Conservation (phyloP, 2,797 vertebrate species). For the Danio kyathit region DNA sequence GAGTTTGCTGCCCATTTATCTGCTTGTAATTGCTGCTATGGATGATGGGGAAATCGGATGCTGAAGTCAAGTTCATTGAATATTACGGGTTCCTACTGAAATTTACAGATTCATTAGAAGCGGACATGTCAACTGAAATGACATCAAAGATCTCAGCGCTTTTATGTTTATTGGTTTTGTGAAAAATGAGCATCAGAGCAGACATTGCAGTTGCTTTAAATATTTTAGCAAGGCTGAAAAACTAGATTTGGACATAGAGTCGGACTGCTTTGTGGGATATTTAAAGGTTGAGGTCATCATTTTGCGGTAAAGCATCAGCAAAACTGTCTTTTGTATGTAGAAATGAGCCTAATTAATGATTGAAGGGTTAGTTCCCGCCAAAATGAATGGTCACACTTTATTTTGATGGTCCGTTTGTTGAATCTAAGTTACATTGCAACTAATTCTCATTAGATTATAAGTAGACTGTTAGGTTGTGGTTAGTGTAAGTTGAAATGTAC, state of each 20-base stretch:
- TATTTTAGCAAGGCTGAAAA: not conserved
- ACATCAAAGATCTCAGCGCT: not conserved
- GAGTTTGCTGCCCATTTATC: slow-evolving; percentile 53
- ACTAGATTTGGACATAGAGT: not conserved
- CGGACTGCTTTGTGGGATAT: not conserved
- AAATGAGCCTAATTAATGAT: not conserved
- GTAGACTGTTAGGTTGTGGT: too few species aligned
- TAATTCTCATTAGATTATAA: too few species aligned
- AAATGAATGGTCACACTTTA: too few species aligned
- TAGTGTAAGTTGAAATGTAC: too few species aligned
- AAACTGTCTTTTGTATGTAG: not conserved
- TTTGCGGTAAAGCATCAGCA: not conserved
- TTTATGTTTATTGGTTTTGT: not conserved
- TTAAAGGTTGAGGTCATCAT: not conserved
- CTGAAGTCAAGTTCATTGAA: slow-evolving; percentile 8
- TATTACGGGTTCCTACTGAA: not conserved
- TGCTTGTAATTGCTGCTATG: slow-evolving; percentile 46
- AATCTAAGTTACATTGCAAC: too few species aligned
- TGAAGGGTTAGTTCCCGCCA: too few species aligned
- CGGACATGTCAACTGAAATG: not conserved
- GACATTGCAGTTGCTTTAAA: not conserved
- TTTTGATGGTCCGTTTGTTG: too few species aligned
- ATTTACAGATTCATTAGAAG: slow-evolving; percentile 14
- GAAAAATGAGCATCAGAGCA: not conserved
- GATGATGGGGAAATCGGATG: slow-evolving; percentile 44